Percentiles rank a stretch among this genome's conserved stretches.
Evolutionary conservation across 2,797 vertebrate species (phyloP).

Genomic region (Mastacembelus armatus): DNA sequence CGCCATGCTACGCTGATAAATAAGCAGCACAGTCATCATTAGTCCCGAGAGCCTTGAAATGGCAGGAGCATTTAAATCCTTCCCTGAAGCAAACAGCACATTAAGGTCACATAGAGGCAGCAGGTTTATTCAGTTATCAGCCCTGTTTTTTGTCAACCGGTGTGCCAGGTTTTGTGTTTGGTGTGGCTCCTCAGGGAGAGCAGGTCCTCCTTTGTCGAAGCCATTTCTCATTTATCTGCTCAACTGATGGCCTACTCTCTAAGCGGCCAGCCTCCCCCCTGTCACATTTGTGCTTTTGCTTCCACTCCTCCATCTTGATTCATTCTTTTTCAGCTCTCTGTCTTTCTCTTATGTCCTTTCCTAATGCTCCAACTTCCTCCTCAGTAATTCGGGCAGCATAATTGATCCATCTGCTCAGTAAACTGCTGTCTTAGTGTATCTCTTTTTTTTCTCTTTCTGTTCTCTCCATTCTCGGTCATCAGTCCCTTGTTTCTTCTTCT

Average conservation of each 20-base stretch:
- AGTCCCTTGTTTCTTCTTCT: slow-evolving; percentile 62
- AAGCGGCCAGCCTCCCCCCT: slow-evolving; percentile 39
- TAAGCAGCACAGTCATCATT: slow-evolving; percentile 41
- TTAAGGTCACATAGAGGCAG: slow-evolving; percentile 69
- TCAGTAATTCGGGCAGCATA: slow-evolving; percentile 75
- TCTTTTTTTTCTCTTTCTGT: slow-evolving; percentile 50
- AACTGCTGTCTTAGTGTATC: slow-evolving; percentile 66
- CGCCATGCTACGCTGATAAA: slow-evolving; percentile 45
- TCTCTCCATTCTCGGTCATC: slow-evolving; percentile 59
- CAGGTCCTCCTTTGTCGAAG: slow-evolving; percentile 39
- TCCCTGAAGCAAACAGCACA: slow-evolving; percentile 49
- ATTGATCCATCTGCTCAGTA: slow-evolving; percentile 79
- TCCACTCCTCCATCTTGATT: slow-evolving; percentile 54
- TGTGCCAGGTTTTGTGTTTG: slow-evolving; percentile 60
- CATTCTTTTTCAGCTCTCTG: slow-evolving; percentile 25
- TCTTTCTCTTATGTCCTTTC: slow-evolving; percentile 48
- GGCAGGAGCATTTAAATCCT: slow-evolving; percentile 65
- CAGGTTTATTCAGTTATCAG: slow-evolving; percentile 65
- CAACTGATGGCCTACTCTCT: slow-evolving; percentile 52
- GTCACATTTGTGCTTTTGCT: slow-evolving; percentile 46
- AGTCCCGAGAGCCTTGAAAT: slow-evolving; percentile 61
- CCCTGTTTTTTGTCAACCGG: slow-evolving; percentile 70
- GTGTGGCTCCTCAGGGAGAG: slow-evolving; percentile 47
- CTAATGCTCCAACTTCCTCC: slow-evolving; percentile 63
- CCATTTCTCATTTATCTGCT: slow-evolving; percentile 47